Percentiles rank a stretch among this genome's conserved stretches.
Evolutionary conservation across 2,797 vertebrate genomes (phyloP).

Genomic region (Enteromius fasciolatus): DNA sequence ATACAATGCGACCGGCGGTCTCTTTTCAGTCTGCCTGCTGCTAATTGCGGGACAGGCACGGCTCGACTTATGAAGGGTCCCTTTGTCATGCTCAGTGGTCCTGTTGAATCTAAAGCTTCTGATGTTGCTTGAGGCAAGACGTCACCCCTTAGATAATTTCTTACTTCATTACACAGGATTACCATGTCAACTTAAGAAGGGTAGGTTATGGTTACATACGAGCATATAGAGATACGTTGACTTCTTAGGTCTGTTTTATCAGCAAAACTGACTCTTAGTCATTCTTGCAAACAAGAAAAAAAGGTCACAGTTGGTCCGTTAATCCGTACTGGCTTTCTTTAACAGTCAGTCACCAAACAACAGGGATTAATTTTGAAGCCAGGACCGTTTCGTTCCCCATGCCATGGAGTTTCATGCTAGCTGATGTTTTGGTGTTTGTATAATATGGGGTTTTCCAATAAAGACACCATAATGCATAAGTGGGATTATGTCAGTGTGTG

Average conservation of each 20-base stretch:
- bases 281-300: constrained; percentile 52
- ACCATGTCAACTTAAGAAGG: constrained; percentile 69
- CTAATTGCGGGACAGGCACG: constrained; percentile 84
- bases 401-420: constrained; percentile 57
- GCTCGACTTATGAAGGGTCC: constrained; percentile 81
- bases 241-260: constrained; percentile 51
- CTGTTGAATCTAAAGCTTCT: constrained; percentile 76
- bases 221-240: constrained; percentile 53
- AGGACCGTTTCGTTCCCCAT: constrained; percentile 44
- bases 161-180: constrained; percentile 72
- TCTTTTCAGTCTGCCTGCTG: constrained; percentile 73
- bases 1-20: constrained; percentile 72
- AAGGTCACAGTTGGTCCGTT: constrained; percentile 56
- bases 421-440: constrained; percentile 14
- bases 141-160: constrained; percentile 66
- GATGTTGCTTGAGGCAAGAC: constrained; percentile 71
- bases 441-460: constrained; percentile 1
- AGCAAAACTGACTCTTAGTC: constrained; percentile 47
- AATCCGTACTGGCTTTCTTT: constrained; percentile 62
- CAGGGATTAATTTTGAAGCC: constrained; percentile 58
- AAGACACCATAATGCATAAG: neutral
- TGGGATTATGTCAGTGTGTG: constrained; percentile 1
- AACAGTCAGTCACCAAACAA: constrained; percentile 60
- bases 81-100: constrained; percentile 78
- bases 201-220: constrained; percentile 39